Percentiles rank a stretch among this genome's conserved stretches.
Evolutionary conservation across 2,888 invertebrate species (phyloP).

Genomic region (Pristionchus fissidentatus): DNA sequence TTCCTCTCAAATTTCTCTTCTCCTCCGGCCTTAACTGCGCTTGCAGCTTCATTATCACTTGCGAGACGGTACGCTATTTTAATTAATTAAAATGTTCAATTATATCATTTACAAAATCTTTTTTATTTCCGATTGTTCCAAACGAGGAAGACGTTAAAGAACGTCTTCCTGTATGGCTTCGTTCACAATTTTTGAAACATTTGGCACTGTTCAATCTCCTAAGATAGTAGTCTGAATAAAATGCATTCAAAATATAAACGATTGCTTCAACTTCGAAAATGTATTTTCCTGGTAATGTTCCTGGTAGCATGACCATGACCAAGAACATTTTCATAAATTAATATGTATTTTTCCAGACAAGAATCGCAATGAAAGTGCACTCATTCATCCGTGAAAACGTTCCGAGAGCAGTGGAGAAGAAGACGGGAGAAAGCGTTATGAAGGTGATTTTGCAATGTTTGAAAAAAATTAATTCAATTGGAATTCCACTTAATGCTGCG

Average conservation of each 20-base stretch:
- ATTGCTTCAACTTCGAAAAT: no score
- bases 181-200: no score
- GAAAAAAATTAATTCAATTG: background rate
- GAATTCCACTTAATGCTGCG: background rate
- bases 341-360: conserved; percentile 70
- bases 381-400: conserved; percentile 73
- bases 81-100: background rate
- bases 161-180: no score
- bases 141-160: no score
- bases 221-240: no score
- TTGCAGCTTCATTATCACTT: conserved; percentile 74
- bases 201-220: background rate
- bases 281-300: no score
- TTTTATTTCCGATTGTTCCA: no score
- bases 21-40: conserved; percentile 68
- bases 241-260: no score
- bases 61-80: conserved; percentile 69
- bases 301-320: no score
- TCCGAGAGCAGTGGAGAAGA: conserved; percentile 57
- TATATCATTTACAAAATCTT: no score
- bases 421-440: conserved; percentile 52
- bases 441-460: background rate
- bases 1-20: conserved; percentile 70
- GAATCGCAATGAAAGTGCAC: conserved; percentile 74
- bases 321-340: no score